Evolutionary conservation across 2,113 vertebrate genomes (phyloP).

Genomic region (Gobio gobio): DNA sequence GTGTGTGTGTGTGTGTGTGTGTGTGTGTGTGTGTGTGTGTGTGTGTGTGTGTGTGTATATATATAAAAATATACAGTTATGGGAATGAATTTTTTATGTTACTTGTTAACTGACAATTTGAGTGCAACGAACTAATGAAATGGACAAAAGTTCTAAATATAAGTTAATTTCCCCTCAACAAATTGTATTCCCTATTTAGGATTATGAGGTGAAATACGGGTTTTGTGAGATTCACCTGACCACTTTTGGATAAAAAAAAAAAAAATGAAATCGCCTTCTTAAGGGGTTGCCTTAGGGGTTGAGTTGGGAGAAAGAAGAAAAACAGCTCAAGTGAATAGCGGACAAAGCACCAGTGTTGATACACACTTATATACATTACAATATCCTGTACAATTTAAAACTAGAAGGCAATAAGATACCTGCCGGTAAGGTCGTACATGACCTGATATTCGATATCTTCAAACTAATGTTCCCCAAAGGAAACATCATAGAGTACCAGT

Average conservation of each 20-base stretch:
- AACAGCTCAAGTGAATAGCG: background rate
- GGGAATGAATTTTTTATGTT: background rate
- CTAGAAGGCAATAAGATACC: background rate
- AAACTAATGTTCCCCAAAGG: slow-evolving; percentile 20
- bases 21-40: too few relatives aligned
- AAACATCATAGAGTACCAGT: slow-evolving; percentile 1
- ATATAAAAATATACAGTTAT: background rate
- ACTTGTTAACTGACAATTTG: background rate
- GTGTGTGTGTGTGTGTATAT: too few relatives aligned
- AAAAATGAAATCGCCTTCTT: background rate
- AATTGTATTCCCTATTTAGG: too few relatives aligned
- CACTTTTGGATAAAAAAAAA: background rate
- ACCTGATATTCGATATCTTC: background rate
- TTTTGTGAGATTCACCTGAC: background rate
- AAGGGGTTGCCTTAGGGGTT: background rate
- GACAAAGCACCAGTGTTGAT: background rate
- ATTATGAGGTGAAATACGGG: too few relatives aligned
- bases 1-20: too few relatives aligned
- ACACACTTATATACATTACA: background rate
- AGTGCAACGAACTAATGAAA: too few relatives aligned
- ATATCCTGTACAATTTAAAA: background rate
- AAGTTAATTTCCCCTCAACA: too few relatives aligned
- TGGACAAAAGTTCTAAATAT: background rate
- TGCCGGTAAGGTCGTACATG: background rate
- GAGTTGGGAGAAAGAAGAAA: background rate